These are phyloP conservation scores for Spinibarbus caldwelli DNA, from an alignment of 2,797 vertebrate genomes.

Conservation along the genomic window DNA sequence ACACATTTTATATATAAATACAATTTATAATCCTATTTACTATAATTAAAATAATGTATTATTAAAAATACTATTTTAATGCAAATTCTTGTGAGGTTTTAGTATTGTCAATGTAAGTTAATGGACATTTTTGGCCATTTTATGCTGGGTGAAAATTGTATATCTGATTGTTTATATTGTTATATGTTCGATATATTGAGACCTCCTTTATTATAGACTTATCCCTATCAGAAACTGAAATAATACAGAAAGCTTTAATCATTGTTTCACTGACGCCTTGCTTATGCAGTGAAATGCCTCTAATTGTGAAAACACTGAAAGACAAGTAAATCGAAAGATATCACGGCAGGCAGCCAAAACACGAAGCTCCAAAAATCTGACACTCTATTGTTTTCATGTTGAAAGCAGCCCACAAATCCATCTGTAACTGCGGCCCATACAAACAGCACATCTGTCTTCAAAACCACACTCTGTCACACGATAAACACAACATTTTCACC, in stretches of 20 bases:
- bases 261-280: neutral
- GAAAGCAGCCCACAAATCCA: constrained; percentile 45
- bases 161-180: neutral
- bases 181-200: too few relatives aligned
- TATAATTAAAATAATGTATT: neutral
- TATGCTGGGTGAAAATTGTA: neutral
- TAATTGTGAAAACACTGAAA: constrained; percentile 15
- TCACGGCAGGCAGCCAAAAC: neutral
- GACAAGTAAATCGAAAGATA: constrained; percentile 1
- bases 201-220: neutral
- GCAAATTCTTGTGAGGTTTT: too few relatives aligned
- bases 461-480: constrained; percentile 52
- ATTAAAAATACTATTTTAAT: too few relatives aligned
- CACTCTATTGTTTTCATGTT: constrained; percentile 28
- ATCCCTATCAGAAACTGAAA: neutral
- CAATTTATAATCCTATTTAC: neutral
- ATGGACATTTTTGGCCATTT: neutral
- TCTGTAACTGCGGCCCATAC: constrained; percentile 54
- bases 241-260: neutral
- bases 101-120: too few relatives aligned
- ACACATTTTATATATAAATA: neutral
- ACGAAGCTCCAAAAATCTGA: constrained; percentile 14
- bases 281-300: neutral
- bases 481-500: constrained; percentile 68
- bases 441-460: constrained; percentile 52